phyloP scores from a whole-genome alignment of 2,113 vertebrate genomes.

The Zosterops hypoxanthus region DNA sequence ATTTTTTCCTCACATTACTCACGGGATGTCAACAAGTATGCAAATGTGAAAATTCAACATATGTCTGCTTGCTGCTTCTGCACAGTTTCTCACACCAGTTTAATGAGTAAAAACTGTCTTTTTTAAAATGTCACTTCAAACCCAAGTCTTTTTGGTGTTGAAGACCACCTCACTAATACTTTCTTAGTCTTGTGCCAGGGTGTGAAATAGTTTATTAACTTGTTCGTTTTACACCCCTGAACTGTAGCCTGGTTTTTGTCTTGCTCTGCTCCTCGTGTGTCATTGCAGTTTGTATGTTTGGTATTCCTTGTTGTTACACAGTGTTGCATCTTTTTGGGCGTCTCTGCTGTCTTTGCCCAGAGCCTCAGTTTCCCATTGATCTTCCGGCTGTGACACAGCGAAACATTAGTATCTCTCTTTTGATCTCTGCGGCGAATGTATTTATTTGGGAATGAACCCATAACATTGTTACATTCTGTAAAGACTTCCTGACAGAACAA shows the following conservation, averaged over 20 bases:
- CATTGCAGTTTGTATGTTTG: background rate
- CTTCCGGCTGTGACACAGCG: background rate
- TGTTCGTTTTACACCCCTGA: background rate
- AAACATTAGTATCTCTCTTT: background rate
- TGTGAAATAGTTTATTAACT: background rate
- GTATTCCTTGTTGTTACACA: background rate
- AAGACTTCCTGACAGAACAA: background rate
- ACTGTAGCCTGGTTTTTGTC: background rate
- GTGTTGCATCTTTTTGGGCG: background rate
- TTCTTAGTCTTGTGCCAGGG: background rate
- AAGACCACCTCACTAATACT: background rate
- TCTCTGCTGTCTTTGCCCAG: background rate
- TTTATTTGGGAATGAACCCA: conserved; percentile 1
- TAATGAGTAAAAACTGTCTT: conserved; percentile 12
- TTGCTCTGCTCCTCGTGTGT: fast-evolving
- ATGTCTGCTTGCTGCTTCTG: conserved; percentile 19
- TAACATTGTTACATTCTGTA: background rate
- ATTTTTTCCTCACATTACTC: conserved; percentile 44
- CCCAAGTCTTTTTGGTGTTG: background rate
- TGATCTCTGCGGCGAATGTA: background rate
- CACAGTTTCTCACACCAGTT: background rate
- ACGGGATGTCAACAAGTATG: conserved; percentile 25
- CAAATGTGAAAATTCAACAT: conserved; percentile 36
- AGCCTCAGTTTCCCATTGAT: background rate
- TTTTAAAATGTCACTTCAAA: background rate